phyloP scores from a whole-genome alignment of 2,888 invertebrate species.

The Apeira syringaria region DNA sequence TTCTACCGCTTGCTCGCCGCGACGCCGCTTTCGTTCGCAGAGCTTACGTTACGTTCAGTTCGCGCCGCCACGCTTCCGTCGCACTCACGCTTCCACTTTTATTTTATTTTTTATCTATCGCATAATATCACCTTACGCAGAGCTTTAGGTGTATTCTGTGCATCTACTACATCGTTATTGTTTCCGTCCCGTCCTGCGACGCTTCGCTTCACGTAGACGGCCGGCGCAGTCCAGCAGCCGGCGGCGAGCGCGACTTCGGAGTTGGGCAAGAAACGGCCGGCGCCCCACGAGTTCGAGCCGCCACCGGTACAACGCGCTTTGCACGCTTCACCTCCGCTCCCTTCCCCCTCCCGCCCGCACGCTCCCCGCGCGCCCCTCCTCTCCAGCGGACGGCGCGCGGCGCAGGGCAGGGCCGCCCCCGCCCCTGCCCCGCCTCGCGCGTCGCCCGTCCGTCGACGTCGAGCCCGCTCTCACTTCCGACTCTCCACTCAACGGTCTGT shows the following conservation, averaged over 20 bases:
- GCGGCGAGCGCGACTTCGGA: conserved; percentile 87
- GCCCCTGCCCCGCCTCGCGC: conserved; percentile 49
- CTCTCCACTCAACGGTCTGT: conserved; percentile 70
- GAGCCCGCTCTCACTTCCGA: conserved; percentile 52
- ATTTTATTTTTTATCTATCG: conserved; percentile 78
- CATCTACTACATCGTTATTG: conserved; percentile 84
- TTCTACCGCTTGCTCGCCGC: conserved; percentile 79
- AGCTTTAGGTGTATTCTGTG: conserved; percentile 84
- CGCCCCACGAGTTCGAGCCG: conserved; percentile 84
- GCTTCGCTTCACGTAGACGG: conserved; percentile 84
- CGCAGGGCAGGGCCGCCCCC: conserved; percentile 52
- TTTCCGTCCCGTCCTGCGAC: conserved; percentile 83
- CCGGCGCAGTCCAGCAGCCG: conserved; percentile 85
- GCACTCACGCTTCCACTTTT: conserved; percentile 82
- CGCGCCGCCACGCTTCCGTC: conserved; percentile 81
- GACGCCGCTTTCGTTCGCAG: conserved; percentile 80
- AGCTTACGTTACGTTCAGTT: conserved; percentile 78
- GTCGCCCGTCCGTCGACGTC: conserved; percentile 49
- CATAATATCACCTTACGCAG: conserved; percentile 81
- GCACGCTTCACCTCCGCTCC: conserved; percentile 83
- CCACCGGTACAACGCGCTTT: conserved; percentile 96
- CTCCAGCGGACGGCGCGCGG: conserved; percentile 51
- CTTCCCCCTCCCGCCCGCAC: conserved; percentile 64
- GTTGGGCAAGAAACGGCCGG: conserved; percentile 97
- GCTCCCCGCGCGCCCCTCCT: conserved; percentile 54